Percentiles rank a stretch among this genome's conserved stretches.
These are phyloP conservation scores for Bufo gargarizans DNA, from an alignment of 2,113 vertebrate genomes.

Conservation along the genomic window DNA sequence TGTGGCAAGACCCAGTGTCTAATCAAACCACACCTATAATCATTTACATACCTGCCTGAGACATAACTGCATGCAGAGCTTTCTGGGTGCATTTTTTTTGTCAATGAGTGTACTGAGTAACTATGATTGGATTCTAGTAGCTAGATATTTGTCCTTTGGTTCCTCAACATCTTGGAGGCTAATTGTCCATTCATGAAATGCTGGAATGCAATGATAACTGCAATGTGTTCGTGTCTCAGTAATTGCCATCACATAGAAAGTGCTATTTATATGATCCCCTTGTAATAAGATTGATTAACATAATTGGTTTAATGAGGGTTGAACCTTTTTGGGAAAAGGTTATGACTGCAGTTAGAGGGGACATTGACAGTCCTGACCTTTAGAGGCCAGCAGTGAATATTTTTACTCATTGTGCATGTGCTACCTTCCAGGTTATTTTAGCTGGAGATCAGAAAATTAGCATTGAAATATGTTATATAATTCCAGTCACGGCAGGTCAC, in stretches of 20 bases:
- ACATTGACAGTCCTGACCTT: slow-evolving; percentile 38
- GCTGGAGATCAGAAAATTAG: neutral
- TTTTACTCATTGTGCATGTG: slow-evolving; percentile 1
- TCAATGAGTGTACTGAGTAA: neutral
- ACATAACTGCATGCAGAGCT: too few relatives aligned
- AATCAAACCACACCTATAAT: too few relatives aligned
- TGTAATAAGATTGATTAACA: slow-evolving; percentile 49
- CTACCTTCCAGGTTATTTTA: neutral
- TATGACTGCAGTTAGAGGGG: slow-evolving; percentile 9
- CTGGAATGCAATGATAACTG: slow-evolving; percentile 23
- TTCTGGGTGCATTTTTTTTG: too few relatives aligned
- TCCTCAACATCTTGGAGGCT: neutral
- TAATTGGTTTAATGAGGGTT: slow-evolving; percentile 40
- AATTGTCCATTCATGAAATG: neutral
- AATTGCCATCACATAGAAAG: slow-evolving; percentile 25
- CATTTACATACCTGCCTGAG: too few relatives aligned
- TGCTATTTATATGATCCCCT: slow-evolving; percentile 30
- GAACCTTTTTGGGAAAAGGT: slow-evolving; percentile 40
- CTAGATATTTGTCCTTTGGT: neutral
- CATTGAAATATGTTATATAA: neutral
- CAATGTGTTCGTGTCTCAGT: neutral
- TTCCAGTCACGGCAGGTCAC: neutral
- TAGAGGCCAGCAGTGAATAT: slow-evolving; percentile 8
- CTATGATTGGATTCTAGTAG: neutral
- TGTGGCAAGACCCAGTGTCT: too few relatives aligned